These are phyloP conservation scores for Heteromyza rotundicornis DNA, from an alignment of 2,888 invertebrate species.

Conservation along the genomic window DNA sequence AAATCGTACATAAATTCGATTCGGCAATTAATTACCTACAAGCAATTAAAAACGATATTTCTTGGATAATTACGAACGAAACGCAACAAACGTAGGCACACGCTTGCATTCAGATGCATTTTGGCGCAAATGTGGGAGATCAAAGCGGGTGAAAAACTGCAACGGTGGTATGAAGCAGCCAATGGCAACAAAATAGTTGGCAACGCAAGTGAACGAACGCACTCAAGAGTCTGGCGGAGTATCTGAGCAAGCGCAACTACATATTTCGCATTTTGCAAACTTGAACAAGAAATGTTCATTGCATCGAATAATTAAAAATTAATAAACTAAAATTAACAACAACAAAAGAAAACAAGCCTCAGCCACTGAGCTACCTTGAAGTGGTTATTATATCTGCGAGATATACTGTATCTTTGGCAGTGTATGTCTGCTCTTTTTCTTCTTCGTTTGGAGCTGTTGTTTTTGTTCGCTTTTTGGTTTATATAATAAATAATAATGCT, in stretches of 20 bases:
- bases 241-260: neutral
- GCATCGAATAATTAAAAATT: neutral
- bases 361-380: neutral
- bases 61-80: constrained; percentile 18
- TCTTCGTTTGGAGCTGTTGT: neutral
- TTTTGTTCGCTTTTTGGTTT: neutral
- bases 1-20: constrained; percentile 28
- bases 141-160: constrained; percentile 9
- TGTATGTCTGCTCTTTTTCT: constrained; percentile 1
- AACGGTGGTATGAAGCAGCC: neutral
- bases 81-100: constrained; percentile 5
- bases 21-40: constrained; percentile 27
- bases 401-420: neutral
- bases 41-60: constrained; percentile 27
- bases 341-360: too few species aligned
- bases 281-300: neutral
- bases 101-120: neutral
- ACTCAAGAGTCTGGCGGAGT: neutral
- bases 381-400: constrained; percentile 1
- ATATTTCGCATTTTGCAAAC: neutral
- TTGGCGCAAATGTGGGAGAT: constrained; percentile 7
- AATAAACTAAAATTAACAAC: too few species aligned
- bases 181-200: constrained; percentile 12
- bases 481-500: too few species aligned
- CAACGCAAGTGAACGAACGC: constrained; percentile 12